A percentile compares a stretch with the other conserved stretches of the same genome.
Evolutionary conservation across 2,888 invertebrate genomes (phyloP).

Genomic region (Agrilus mali): DNA sequence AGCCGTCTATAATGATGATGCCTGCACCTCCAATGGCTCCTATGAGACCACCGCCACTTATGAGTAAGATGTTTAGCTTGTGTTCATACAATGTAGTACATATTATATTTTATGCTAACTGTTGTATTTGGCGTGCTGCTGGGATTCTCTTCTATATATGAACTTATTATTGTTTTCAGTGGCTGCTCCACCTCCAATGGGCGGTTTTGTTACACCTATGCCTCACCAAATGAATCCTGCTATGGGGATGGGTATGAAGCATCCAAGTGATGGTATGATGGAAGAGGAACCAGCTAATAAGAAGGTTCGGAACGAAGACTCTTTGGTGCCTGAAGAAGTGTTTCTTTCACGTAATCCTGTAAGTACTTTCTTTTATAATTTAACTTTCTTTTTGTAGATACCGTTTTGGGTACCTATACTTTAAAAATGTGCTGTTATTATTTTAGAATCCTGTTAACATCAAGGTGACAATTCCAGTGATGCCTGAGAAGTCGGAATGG

Average conservation of each 20-base stretch:
- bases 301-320: constrained; percentile 83
- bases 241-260: constrained; percentile 36
- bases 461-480: constrained; percentile 69
- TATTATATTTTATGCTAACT: background rate
- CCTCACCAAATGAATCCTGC: constrained; percentile 27
- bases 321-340: constrained; percentile 77
- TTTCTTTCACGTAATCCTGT: constrained; percentile 60
- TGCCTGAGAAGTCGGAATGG: constrained; percentile 90
- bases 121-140: constrained; percentile 3
- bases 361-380: constrained; percentile 11
- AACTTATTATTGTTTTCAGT: constrained; percentile 16
- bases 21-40: constrained; percentile 44
- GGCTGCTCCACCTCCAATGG: constrained; percentile 38
- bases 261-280: constrained; percentile 34
- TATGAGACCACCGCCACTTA: constrained; percentile 43
- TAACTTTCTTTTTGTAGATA: background rate
- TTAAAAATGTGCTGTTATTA: constrained; percentile 1
- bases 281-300: constrained; percentile 83
- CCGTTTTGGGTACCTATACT: background rate
- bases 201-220: constrained; percentile 35
- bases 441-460: constrained; percentile 62
- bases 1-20: constrained; percentile 51
- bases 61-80: constrained; percentile 38
- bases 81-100: too few relatives aligned
- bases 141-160: background rate